A percentile compares a stretch with the other conserved stretches of the same genome.
Evolutionary conservation across 1,140 invertebrate species (phyloP).

Genomic region (Trichonephila inaurata): DNA sequence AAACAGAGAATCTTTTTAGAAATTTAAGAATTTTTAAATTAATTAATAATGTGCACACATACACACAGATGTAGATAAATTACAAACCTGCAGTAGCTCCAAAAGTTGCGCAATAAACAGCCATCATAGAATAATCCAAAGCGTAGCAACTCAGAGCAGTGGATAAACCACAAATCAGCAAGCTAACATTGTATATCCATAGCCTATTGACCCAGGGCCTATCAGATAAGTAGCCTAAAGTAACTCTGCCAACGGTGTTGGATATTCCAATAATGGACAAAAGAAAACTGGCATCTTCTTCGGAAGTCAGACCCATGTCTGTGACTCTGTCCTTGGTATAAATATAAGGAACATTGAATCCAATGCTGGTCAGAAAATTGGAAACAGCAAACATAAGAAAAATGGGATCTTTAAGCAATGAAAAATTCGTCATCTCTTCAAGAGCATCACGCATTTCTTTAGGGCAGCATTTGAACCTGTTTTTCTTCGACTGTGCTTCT

Average conservation of each 20-base stretch:
- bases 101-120: constrained; percentile 89
- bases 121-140: constrained; percentile 85
- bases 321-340: constrained; percentile 88
- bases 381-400: constrained; percentile 95
- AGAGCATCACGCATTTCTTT: constrained; percentile 85
- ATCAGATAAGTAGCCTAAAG: constrained; percentile 92
- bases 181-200: constrained; percentile 91
- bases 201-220: constrained; percentile 93
- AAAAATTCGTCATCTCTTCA: constrained; percentile 91
- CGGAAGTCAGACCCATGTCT: constrained; percentile 83
- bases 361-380: constrained; percentile 97
- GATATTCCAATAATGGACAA: constrained; percentile 91
- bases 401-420: constrained; percentile 90
- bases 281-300: constrained; percentile 84
- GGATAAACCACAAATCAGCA: constrained; percentile 87
- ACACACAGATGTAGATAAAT: not conserved
- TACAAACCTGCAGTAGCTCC: constrained; percentile 88
- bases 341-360: constrained; percentile 97
- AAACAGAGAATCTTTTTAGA: too few relatives aligned
- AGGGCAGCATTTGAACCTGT: constrained; percentile 78
- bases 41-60: too few relatives aligned
- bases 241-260: constrained; percentile 92
- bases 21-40: too few relatives aligned
- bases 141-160: constrained; percentile 89
- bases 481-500: not conserved